These are phyloP conservation scores for Allygus modestus DNA, from an alignment of 2,888 invertebrate species.

Conservation along the genomic window DNA sequence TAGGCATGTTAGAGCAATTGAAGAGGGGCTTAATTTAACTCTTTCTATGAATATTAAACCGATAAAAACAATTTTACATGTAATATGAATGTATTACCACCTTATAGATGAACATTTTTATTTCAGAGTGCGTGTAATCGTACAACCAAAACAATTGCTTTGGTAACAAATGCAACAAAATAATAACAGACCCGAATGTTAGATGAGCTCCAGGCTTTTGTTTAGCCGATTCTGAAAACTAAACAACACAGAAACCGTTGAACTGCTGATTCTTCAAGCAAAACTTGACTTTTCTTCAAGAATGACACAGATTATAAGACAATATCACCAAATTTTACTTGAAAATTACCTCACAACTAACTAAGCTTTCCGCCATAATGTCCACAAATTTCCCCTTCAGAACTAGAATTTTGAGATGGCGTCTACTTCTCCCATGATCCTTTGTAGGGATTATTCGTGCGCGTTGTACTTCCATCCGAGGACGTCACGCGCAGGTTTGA, in stretches of 20 bases:
- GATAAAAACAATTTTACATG: no score
- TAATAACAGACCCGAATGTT: slow-evolving; percentile 41
- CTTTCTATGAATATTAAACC: no score
- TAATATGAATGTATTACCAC: no score
- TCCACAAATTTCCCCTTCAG: slow-evolving; percentile 62
- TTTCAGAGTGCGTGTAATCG: neutral
- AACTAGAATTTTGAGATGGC: slow-evolving; percentile 66
- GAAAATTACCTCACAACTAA: slow-evolving; percentile 33
- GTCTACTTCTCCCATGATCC: slow-evolving; percentile 66
- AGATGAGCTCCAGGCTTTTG: slow-evolving; percentile 16
- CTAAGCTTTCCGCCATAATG: slow-evolving; percentile 63
- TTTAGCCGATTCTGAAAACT: neutral
- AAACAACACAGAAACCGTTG: slow-evolving; percentile 24
- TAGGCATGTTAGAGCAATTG: no score
- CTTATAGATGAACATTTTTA: neutral
- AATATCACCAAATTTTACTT: neutral
- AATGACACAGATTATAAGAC: neutral
- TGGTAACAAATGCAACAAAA: slow-evolving; percentile 32
- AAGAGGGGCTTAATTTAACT: no score
- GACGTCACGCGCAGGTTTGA: slow-evolving; percentile 22
- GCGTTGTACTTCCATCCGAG: slow-evolving; percentile 37
- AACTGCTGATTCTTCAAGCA: neutral
- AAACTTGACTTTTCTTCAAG: neutral
- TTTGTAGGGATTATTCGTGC: slow-evolving; percentile 58
- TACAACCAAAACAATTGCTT: slow-evolving; percentile 8